Evolutionary conservation across 2,113 vertebrate genomes (phyloP).

Genomic region (Neolamprologus falcicula): DNA sequence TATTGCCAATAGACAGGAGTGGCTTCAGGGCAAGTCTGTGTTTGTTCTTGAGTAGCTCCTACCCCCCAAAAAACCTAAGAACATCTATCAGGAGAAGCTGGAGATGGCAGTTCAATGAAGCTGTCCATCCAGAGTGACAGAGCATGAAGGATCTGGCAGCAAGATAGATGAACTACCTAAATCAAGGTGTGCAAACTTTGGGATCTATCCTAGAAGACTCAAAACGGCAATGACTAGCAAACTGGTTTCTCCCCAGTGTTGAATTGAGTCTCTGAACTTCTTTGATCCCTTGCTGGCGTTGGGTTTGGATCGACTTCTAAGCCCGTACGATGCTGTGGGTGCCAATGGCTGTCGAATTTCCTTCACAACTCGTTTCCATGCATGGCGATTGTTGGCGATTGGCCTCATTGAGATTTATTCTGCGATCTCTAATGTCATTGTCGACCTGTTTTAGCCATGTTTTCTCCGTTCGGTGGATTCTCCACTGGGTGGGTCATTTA

Average conservation of each 20-base stretch:
- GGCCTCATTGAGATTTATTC: background rate
- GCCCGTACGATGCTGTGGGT: background rate
- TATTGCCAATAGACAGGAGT: background rate
- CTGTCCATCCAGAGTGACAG: background rate
- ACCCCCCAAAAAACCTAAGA: background rate
- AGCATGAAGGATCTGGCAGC: background rate
- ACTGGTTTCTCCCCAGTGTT: background rate
- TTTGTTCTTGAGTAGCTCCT: background rate
- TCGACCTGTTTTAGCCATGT: background rate
- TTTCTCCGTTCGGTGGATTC: background rate
- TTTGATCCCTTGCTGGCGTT: background rate
- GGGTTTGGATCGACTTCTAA: background rate
- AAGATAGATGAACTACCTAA: background rate
- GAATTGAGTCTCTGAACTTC: background rate
- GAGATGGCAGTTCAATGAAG: fast-evolving
- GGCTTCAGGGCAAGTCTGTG: background rate
- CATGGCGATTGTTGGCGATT: fast-evolving
- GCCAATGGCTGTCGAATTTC: background rate
- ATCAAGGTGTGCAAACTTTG: background rate
- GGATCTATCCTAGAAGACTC: background rate
- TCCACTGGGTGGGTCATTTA: background rate
- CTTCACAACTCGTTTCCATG: background rate
- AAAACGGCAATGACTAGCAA: background rate
- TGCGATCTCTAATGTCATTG: background rate
- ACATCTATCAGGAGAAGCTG: background rate